Percentiles rank a stretch among this genome's conserved stretches.
These are phyloP conservation scores for Amblyjoppa proteus DNA, from an alignment of 2,888 invertebrate species.

Conservation along the genomic window DNA sequence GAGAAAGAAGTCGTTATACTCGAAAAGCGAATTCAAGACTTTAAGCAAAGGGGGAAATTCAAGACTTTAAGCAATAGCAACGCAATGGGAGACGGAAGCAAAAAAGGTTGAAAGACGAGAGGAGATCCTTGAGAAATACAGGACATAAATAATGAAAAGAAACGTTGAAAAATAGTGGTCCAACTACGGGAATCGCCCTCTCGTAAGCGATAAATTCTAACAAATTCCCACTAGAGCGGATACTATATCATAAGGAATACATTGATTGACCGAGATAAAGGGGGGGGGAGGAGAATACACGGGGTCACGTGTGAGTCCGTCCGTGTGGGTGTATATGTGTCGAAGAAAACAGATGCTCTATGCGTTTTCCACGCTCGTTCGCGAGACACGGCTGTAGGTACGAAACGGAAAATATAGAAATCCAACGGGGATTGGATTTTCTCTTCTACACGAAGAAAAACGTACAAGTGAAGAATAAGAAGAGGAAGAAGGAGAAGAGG, in stretches of 20 bases:
- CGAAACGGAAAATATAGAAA: slow-evolving; percentile 53
- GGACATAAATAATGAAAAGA: background rate
- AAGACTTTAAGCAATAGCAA: slow-evolving; percentile 3
- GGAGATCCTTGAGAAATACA: background rate
- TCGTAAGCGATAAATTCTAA: slow-evolving; percentile 45
- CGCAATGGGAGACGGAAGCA: background rate
- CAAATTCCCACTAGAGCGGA: slow-evolving; percentile 49
- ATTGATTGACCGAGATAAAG: slow-evolving; percentile 63
- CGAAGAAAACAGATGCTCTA: slow-evolving; percentile 46
- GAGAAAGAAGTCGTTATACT: slow-evolving; percentile 10
- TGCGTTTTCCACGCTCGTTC: slow-evolving; percentile 48
- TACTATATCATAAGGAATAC: slow-evolving; percentile 51
- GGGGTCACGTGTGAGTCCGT: background rate
- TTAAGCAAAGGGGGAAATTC: slow-evolving; percentile 13
- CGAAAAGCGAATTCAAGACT: slow-evolving; percentile 20
- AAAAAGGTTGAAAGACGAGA: background rate
- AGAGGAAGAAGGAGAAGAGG: slow-evolving; percentile 7
- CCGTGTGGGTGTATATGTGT: background rate
- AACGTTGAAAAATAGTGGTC: slow-evolving; percentile 25
- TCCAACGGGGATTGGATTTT: slow-evolving; percentile 41
- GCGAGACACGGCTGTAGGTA: slow-evolving; percentile 18
- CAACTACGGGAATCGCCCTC: background rate
- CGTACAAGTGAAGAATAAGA: slow-evolving; percentile 18
- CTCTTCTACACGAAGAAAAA: slow-evolving; percentile 21
- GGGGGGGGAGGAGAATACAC: slow-evolving; percentile 18